Evolutionary conservation across 2,797 vertebrate species (phyloP), one percentile per base, ranked within the genome.

Genomic region (Mareca strepera): DNA sequence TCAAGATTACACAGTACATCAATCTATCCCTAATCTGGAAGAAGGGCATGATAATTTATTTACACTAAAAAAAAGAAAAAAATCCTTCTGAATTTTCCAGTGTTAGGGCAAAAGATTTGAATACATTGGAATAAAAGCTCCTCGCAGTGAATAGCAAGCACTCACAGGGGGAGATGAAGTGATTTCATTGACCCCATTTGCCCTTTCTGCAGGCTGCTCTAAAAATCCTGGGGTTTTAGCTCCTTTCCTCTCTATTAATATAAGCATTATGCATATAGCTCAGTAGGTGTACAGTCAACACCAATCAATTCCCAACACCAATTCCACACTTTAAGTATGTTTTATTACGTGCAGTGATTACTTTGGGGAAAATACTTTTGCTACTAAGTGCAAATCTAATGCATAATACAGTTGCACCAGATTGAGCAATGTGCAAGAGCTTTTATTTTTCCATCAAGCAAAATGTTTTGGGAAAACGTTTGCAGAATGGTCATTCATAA

Each of bases 1-100:
- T 73, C 48, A 77, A 64, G 70, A 88, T 92, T 82, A 75, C 78
- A 64, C 16, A 63, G 75, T 52, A 85, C 81, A 91, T 92, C 70
- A 82, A 13, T 90, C 72, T 90, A 84, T 31, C 58, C 81, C 68
- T 92, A 86, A 94, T 93, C 72, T 86, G 28, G 70, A 86, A 94
- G 83, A 95, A 92, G 64, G 83, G 70, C 70, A 79, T 60, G 86
- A 93, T 94, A 93, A 94, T 80, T 90, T 87, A 77, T 74, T 94
- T 95, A 95, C n/a, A 64, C 81, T 90, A 28, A 56, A 62, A 80
- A 64, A 63, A 29, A 21, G 18, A 55, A 17, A 53, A 53, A 31
- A 56, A 44, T 44, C 43, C 64, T 67, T 23, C 64, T 70, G 83
- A 79, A 84, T 86, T 93, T 90, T 86, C 74, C 67, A 84, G 12